Base-by-base conservation (phyloP, 2,797 vertebrate species). In the Microctenopoma stevenorrisi region DNA sequence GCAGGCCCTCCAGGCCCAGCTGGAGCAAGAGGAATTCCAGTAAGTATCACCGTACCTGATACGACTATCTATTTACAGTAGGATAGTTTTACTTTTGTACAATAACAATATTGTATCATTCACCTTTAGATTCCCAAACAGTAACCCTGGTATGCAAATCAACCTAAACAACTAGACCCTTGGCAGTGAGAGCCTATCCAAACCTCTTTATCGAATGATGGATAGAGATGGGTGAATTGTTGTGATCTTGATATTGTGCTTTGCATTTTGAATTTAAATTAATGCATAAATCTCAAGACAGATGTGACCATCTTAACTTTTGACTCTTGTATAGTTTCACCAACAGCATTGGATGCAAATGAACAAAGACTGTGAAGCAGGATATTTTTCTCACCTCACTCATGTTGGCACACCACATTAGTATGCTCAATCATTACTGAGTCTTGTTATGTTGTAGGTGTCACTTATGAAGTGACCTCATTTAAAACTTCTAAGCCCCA, bases 11-110 rank as follows among this genome's bases (percentile, higher is more conserved):
- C 95, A 4, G 97, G 97, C 5, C 93, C 92, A 12, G 90, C 90
- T 7, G 97, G 96, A 79, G 93, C 92, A 74, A 94, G 96, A 90
- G 97, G 97, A 82, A 95, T 96, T 52, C 97, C 95, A 49, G 97
- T 99, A 89, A 95, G 96, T 93, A 77, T 81, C 12, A 52, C 64
- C 40, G 72, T 50, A 76, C 54, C 49, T 43, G 4, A 28, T 76
- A 18, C 54, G 9, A 65, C 48, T 61, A 15, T 43, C 8, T 18
- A 22, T 59, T 43, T 14, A 50, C 53, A 13, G 18, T 12, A 37
- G 13, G 33, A 35, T 35, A 35, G 33, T 35, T 35, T 35, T 35
- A 35, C 33, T 35, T 35, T 35, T 9, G 1, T 57, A 58, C 37
- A 60, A 33, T 42, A 46, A 28, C 7, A 56, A 38, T 8, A 35